Base-by-base conservation (phyloP, 1,140 invertebrate genomes). In the Araneus ventricosus region DNA sequence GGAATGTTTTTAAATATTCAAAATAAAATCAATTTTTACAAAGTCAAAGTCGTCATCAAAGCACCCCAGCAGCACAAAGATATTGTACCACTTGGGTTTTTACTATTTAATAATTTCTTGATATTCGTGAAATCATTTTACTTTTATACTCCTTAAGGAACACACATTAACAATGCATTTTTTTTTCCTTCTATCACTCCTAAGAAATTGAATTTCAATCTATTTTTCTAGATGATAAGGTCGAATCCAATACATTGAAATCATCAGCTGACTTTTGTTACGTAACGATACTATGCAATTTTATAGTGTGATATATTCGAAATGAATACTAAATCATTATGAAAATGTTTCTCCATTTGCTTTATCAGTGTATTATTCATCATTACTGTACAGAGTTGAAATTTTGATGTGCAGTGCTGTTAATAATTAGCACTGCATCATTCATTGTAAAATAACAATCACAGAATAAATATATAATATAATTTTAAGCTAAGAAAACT, bases 381-480 rank as follows among this genome's bases (percentile, higher is more conserved):
- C 70, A 75, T 75, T 37, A 67, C 20, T 75, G 70, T 75, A 75
- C 70, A 75, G 34, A 75, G 70, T 75, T 75, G 70, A 6, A 67
- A 75, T 75, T 75, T 30, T 75, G 70, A 37, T 75, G 34, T 75
- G 70, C 70, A 75, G 37, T 75, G 70, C 70, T 75, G 34, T 34
- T 20, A 75, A 34, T 75, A 34, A 75, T 75, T 75, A 75, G 70
- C 70, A 75, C 70, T 75, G 70, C 70, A 34, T 75, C 70, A 82
- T 82, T 24, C 37, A 82, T 82, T 82, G 39, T 52, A 82, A 45
- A 82, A 82, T 41, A 45, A 82, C 41, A 45, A 82, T 82, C 41
- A 52, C 80, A 27, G 22, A 82, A 82, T 82, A 82, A 82, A 82
- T 82, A 82, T 82, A 82, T 82, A n/a, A n/a, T n/a, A n/a, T n/a